Conservation (phyloP, 2,888 invertebrate species). For the Leptopterna dolabrata region DNA sequence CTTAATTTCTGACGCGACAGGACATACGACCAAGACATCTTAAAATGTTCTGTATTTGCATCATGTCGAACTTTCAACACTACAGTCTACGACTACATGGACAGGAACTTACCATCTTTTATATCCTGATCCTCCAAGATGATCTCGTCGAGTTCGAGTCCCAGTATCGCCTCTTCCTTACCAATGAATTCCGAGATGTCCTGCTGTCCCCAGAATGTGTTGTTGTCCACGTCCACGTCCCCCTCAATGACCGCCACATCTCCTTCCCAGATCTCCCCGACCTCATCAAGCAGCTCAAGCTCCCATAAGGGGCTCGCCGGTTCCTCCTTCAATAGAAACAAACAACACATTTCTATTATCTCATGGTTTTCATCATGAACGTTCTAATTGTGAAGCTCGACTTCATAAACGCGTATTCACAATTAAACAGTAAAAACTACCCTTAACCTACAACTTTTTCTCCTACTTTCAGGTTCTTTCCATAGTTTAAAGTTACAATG, state of each 20-base stretch:
- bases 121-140: constrained; percentile 17
- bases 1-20: too few relatives aligned
- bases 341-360: not conserved
- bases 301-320: constrained; percentile 46
- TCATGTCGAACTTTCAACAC: too few relatives aligned
- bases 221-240: not conserved
- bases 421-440: too few relatives aligned
- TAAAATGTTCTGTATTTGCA: too few relatives aligned
- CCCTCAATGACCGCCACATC: not conserved
- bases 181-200: constrained; percentile 16
- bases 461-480: too few relatives aligned
- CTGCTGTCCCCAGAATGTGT: constrained; percentile 22
- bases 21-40: too few relatives aligned
- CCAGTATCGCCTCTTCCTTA: constrained; percentile 16
- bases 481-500: too few relatives aligned
- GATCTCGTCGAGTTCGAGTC: constrained; percentile 27
- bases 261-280: constrained; percentile 36
- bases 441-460: too few relatives aligned
- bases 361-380: not conserved
- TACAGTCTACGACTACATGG: too few relatives aligned
- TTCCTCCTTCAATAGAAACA: constrained; percentile 24
- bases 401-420: not conserved
- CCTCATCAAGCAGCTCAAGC: constrained; percentile 46
- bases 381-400: too few relatives aligned
- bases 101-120: not conserved